Base-by-base conservation (phyloP, 2,888 invertebrate species). In the Lysandra coridon region DNA sequence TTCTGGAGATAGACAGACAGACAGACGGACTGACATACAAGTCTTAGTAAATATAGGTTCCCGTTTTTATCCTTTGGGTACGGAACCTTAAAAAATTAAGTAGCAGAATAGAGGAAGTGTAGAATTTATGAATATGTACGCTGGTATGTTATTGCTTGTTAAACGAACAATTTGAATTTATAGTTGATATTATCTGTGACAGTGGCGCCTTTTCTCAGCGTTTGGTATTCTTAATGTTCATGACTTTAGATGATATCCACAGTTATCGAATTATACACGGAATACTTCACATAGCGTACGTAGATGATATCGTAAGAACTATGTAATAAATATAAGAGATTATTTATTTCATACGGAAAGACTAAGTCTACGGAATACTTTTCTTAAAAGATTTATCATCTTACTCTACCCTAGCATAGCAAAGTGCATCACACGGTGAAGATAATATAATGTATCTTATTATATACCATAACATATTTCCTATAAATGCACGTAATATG, bases 151-250 rank as follows among this genome's bases (percentile, higher is more conserved):
- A 40, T 23, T 49, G n/a, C 49, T 49, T 37, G 44, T 75, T 75
- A 53, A 17, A 57, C 33, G 17, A 57, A 37, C 53, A 76, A 76
- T 57, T 23, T 49, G 17, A 76, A 76, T 57, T 53, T 57, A 76
- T 76, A 33, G 33, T 53, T 17, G 76, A 76, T 76, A 30, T 76
- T 57, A 76, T 76, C 76, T 49, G 17, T 69, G 76, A 33, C 76
- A 33, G 76, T 76, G 76, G 76, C 76, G 76, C 76, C 76, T 57
- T 76, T 33, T 76, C 76, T 53, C 76, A 53, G 76, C 57, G 33
- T 76, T 76, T 53, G 76, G 76, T 76, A 76, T 76, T 75, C 23
- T 76, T 76, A 76, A 76, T 76, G 57, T 33, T 30, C 53, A 30
- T 53, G n/a, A 44, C 30, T 33, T 53, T 23, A 57, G 76, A 76